These are phyloP conservation scores for Lepidochrysops patricia DNA, from an alignment of 2,888 invertebrate species.

Conservation along the genomic window DNA sequence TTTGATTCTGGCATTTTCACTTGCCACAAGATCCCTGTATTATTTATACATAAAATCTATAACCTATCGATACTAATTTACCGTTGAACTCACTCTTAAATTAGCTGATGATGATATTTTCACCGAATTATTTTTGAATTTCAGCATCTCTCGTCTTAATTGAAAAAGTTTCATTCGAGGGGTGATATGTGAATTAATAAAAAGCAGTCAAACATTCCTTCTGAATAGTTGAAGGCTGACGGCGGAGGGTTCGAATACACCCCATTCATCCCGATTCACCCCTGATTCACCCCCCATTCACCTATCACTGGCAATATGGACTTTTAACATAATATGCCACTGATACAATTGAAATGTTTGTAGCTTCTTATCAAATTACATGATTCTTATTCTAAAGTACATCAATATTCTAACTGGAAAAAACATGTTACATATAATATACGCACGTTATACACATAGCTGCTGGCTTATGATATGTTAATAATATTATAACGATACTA, in stretches of 20 bases:
- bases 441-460: too few relatives aligned
- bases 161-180: conserved; percentile 59
- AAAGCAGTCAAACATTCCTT: conserved; percentile 47
- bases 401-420: too few relatives aligned
- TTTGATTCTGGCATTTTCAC: too few relatives aligned
- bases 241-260: conserved; percentile 24
- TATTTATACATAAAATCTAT: too few relatives aligned
- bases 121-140: background rate
- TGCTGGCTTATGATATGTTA: too few relatives aligned
- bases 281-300: background rate
- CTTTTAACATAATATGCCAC: background rate
- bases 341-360: background rate
- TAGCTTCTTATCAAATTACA: background rate
- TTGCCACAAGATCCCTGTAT: too few relatives aligned
- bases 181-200: conserved; percentile 57
- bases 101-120: background rate
- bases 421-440: too few relatives aligned
- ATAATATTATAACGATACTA: too few relatives aligned
- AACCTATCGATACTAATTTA: too few relatives aligned
- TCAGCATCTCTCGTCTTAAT: conserved; percentile 46
- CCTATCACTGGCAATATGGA: background rate
- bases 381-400: background rate
- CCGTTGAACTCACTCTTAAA: background rate
- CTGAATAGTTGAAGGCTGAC: conserved; percentile 50
- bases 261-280: background rate